Base-by-base conservation (phyloP, 2,797 vertebrate species). In the Trichosurus vulpecula region DNA sequence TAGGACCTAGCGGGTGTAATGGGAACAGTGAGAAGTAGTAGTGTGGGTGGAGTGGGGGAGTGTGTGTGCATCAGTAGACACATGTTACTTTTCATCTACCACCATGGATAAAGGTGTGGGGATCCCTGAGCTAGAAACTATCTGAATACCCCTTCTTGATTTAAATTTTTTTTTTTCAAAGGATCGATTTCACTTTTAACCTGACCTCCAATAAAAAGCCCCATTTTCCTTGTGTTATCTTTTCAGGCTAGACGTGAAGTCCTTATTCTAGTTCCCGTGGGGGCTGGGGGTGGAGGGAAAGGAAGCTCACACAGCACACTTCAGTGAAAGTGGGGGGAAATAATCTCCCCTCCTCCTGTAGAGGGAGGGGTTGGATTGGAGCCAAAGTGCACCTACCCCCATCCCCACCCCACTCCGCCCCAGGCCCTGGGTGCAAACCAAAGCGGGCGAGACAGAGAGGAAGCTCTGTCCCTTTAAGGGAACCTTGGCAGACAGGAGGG, bases 381-480 rank as follows among this genome's bases (percentile, higher is more conserved):
- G 93, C 94, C 96, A 10, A 93, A 55, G 92, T 35, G 95, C 94
- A 47, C 10, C 96, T 92, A 90, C 92, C 47, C 22, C 25, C n/a
- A n/a, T n/a, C 25, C 54, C 54, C 22, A 6, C 4, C 5, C 54
- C 92, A 74, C 93, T 0, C 94, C 53, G 96, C 96, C 95, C 93
- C 19, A 0, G 94, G 95, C 95, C 56, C 92, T 0, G 91, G 90
- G 90, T 31, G 61, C 90, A 8, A 91, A 54, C 90, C 1, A 90
- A 90, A 94, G 25, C 81, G 10, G 56, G 25, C 53, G 94, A 53
- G 93, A 91, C 90, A 29, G 87, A 94, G 91, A 0, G 94, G 91
- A 92, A 95, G 51, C 96, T 94, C 95, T 51, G 94, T 91, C 95
- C 94, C 97, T 96, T 97, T 96, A 97, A 97, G 96, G 95, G 92